Conservation (phyloP, 2,113 vertebrate genomes). For the Ranitomeya variabilis region DNA sequence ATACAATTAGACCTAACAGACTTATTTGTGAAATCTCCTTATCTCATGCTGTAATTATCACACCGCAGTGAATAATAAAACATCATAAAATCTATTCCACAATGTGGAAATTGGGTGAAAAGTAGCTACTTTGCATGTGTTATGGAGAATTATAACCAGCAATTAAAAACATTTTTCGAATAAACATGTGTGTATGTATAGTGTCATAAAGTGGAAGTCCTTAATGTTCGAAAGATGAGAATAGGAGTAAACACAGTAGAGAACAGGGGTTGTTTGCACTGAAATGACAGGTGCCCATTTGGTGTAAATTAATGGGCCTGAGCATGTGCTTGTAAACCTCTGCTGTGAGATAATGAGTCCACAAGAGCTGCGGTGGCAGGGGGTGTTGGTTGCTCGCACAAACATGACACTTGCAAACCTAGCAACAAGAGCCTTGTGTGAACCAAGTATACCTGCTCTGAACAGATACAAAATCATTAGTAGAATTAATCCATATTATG, state of each 20-base stretch:
- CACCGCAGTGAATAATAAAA: constrained; percentile 6
- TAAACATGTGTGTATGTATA: neutral
- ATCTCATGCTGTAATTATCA: neutral
- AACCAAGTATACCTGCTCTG: neutral
- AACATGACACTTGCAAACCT: constrained; percentile 13
- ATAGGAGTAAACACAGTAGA: constrained; percentile 24
- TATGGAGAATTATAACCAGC: neutral
- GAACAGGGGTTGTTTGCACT: constrained; percentile 45
- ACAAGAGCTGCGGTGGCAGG: neutral
- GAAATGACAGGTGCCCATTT: constrained; percentile 50
- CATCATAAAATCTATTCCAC: neutral
- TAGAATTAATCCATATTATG: neutral
- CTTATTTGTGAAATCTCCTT: neutral
- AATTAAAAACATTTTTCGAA: constrained; percentile 2
- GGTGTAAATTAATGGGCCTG: constrained; percentile 33
- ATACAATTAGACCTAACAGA: neutral
- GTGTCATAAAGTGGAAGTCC: constrained; percentile 12
- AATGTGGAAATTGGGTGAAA: neutral
- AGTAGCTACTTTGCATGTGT: neutral
- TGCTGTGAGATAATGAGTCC: constrained; percentile 53
- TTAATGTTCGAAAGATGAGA: constrained; percentile 46
- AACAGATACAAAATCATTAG: neutral
- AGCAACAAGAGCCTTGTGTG: constrained; percentile 17
- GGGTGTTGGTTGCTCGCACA: constrained; percentile 19
- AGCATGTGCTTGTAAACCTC: constrained; percentile 23